Base-by-base conservation (phyloP, 2,113 vertebrate species). In the Tupaia chinensis region DNA sequence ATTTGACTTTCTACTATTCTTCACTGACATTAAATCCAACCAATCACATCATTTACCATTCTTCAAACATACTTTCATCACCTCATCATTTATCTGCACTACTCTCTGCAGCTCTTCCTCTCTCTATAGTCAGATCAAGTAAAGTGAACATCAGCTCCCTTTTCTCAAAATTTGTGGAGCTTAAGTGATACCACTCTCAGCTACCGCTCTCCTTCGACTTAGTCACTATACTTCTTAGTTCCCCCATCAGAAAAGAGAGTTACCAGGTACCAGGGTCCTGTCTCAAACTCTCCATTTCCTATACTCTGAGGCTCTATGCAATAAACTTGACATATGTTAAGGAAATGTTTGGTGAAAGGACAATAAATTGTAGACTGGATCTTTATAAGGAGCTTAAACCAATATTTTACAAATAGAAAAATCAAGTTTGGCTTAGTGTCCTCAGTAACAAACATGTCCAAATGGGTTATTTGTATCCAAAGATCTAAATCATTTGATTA, bases 91-190 rank as follows among this genome's bases (percentile, higher is more conserved):
- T 32, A 78, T 1, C 16, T 68, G 25, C 20, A 29, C 27, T 65
- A n/a, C 44, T 84, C 85, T 72, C 23, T 58, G 34, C 17, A 91
- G 54, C 25, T 82, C 2, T 65, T 81, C 25, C 17, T 65, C 12
- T 73, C 16, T 61, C 53, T 56, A 27, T 13, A 61, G 44, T 29
- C 32, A 91, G 86, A 63, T 74, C 27, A 76, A 74, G 84, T 32
- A 69, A 86, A 77, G 58, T 20, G 32, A 93, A 19, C 23, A 8
- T 82, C 90, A 82, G 76, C 23, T 76, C 63, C 19, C 61, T 16
- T 93, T 90, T 32, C 60, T 93, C 60, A 69, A 94, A 95, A 63
- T 88, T 80, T 32, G 34, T 44, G 68, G 9, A 63, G 53, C 68
- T 69, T 60, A 88, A 23, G 9, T 69, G 13, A 70, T 32, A 88